Base-by-base conservation (phyloP, 2,113 vertebrate species). In the Hypocryptadius cinnamomeus region DNA sequence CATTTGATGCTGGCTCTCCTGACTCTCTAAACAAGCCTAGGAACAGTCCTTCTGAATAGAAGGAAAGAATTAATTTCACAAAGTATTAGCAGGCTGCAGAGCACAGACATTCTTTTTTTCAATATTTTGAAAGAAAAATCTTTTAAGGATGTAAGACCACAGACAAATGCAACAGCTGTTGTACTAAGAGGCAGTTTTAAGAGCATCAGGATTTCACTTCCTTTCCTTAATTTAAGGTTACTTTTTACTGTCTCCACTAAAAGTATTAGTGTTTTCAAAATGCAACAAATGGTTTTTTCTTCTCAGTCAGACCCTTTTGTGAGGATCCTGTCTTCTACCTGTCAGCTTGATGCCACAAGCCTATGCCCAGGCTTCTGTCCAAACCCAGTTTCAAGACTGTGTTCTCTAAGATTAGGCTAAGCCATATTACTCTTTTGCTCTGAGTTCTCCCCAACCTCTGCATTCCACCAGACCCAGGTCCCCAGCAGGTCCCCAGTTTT, bases 1-100 rank as follows among this genome's bases (percentile, higher is more conserved):
- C 66, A 91, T 93, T 89, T 73, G 89, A 85, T 93, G 87, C 85
- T 83, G 69, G 63, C 81, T 93, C 35, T 93, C 57, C 63, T 94
- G 89, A 70, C 74, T 96, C 79, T 66, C 87, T 84, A 89, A 96
- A 93, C 87, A 93, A 92, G 92, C 54, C 63, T 50, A 56, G 74
- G 70, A 94, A 89, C 39, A 92, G 78, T 87, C 50, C 54, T 93
- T 70, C 69, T 95, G 91, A 93, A 94, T 66, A 89, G 78, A 93
- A 91, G 27, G 89, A 44, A 89, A 91, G 79, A 95, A 92, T 91
- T 95, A 80, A 96, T 94, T 95, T 95, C 79, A 90, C 31, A 88
- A 66, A 81, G 73, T 85, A 88, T 85, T 85, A 92, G 64, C 82
- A 90, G 64, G 69, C 65, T 96, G 74, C 79, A 84, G 47, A 91